These are phyloP conservation scores for Melanaphis sacchari DNA, from an alignment of 1,140 invertebrate species.

Conservation along the genomic window DNA sequence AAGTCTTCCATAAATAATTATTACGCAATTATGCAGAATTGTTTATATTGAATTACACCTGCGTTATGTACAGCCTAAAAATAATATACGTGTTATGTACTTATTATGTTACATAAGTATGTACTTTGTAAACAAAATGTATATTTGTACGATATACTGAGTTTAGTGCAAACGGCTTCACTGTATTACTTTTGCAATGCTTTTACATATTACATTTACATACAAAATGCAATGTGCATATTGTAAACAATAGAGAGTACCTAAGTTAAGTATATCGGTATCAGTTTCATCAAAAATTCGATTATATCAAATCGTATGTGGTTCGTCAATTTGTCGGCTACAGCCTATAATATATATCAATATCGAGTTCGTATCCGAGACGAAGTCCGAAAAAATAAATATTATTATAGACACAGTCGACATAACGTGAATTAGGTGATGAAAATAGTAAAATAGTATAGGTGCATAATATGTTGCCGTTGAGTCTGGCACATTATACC, in stretches of 20 bases:
- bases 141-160: neutral
- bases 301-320: neutral
- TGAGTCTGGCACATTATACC: too few species aligned
- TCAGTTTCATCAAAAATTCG: neutral
- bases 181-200: neutral
- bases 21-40: neutral
- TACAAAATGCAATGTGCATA: neutral
- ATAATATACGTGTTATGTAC: neutral
- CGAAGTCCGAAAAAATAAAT: neutral
- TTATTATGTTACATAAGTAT: neutral
- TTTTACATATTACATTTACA: neutral
- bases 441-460: neutral
- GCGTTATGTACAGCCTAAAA: neutral
- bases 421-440: neutral
- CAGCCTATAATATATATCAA: too few species aligned
- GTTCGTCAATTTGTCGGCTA: neutral
- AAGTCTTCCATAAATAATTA: neutral
- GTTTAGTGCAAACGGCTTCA: neutral
- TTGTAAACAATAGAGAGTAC: neutral
- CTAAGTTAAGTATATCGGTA: neutral
- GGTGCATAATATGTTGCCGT: too few species aligned
- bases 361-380: neutral
- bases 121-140: neutral
- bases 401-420: neutral
- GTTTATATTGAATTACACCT: neutral